Conservation (phyloP, 2,113 vertebrate species). For the Eolophus roseicapilla region DNA sequence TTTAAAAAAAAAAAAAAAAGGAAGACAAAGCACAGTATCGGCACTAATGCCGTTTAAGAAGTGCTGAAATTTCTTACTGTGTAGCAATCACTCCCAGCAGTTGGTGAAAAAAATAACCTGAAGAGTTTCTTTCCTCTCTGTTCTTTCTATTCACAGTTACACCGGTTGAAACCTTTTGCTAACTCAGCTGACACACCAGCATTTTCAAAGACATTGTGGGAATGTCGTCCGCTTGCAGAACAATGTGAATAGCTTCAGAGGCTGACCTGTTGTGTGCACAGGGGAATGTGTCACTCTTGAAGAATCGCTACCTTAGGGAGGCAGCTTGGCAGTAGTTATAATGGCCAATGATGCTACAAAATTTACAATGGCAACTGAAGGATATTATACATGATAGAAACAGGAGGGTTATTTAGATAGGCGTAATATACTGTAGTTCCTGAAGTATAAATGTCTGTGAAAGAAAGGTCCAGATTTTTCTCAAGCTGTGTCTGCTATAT, state of each 20-base stretch:
- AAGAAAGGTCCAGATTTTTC: conserved; percentile 40
- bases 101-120: conserved; percentile 9
- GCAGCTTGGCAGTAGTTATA: neutral
- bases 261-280: neutral
- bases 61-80: conserved; percentile 34
- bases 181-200: neutral
- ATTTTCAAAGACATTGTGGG: conserved; percentile 5
- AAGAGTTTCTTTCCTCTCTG: neutral
- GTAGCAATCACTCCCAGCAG: conserved; percentile 8
- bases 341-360: neutral
- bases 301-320: neutral
- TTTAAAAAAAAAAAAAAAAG: neutral
- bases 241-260: neutral
- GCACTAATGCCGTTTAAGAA: conserved; percentile 30
- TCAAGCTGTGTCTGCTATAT: conserved; percentile 31
- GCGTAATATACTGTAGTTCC: conserved; percentile 28
- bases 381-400: neutral
- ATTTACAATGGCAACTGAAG: neutral
- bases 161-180: conserved; percentile 10
- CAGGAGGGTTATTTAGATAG: conserved; percentile 33
- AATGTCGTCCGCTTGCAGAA: neutral
- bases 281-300: neutral
- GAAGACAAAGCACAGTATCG: neutral
- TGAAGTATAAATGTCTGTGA: conserved; percentile 23
- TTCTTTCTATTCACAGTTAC: neutral